These are phyloP conservation scores for Panurus biarmicus DNA, from an alignment of 2,113 vertebrate genomes.

Conservation along the genomic window DNA sequence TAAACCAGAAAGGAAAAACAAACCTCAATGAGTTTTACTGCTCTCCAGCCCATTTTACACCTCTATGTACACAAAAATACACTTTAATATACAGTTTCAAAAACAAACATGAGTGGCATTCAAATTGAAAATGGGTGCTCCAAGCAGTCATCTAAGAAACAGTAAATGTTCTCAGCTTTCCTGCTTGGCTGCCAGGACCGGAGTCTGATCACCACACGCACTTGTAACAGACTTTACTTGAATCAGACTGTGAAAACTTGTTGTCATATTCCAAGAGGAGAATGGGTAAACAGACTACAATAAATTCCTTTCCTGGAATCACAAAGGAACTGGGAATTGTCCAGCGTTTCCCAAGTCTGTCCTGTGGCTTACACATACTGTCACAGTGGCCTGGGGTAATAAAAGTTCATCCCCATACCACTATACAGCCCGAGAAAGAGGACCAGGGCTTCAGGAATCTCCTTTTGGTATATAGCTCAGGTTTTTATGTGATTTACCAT, in stretches of 20 bases:
- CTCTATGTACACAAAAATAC: not conserved
- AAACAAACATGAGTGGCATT: not conserved
- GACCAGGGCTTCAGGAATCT: not conserved
- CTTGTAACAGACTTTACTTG: not conserved
- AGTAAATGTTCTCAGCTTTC: not conserved
- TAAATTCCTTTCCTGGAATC: not conserved
- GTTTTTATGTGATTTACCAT: not conserved
- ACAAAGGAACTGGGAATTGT: not conserved
- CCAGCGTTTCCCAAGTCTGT: not conserved
- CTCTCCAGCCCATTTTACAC: not conserved
- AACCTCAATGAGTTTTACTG: not conserved
- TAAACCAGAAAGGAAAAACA: not conserved
- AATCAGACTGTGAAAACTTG: not conserved
- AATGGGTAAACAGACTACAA: not conserved
- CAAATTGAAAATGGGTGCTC: not conserved
- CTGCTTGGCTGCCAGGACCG: not conserved
- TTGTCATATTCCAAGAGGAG: not conserved
- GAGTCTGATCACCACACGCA: rapidly evolving
- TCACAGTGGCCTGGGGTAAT: rapidly evolving
- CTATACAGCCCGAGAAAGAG: not conserved
- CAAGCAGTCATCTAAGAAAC: not conserved
- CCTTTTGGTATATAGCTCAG: not conserved
- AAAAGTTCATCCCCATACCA: not conserved
- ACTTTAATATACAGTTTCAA: not conserved
- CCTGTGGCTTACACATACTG: not conserved